Conservation (phyloP, 2,113 vertebrate genomes). For the Madoqua kirkii region DNA sequence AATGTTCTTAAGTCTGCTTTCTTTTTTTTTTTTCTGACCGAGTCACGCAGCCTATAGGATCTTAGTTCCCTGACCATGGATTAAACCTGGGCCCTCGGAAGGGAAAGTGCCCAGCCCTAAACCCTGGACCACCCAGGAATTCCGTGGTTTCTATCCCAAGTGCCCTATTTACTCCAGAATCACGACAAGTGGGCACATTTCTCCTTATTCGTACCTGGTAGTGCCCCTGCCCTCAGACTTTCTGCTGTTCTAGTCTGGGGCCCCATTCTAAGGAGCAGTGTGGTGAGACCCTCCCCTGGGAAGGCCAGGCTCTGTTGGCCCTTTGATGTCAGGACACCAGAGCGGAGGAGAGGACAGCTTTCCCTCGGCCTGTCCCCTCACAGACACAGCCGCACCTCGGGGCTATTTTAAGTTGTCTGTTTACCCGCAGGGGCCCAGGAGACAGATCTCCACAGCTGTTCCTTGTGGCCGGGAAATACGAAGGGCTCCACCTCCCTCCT, state of each 20-base stretch:
- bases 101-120: not conserved
- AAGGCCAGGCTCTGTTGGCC: not conserved
- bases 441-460: slow-evolving; percentile 40
- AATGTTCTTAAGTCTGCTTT: not conserved
- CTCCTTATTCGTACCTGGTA: not conserved
- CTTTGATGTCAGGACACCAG: not conserved
- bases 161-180: not conserved
- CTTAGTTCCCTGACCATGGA: not conserved
- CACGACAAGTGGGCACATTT: not conserved
- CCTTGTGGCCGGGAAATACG: not conserved
- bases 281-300: not conserved
- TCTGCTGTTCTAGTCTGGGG: not conserved
- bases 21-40: not conserved
- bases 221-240: not conserved
- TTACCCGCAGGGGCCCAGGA: slow-evolving; percentile 32
- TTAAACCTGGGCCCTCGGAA: not conserved
- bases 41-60: not conserved
- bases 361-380: not conserved
- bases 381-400: not conserved
- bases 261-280: not conserved
- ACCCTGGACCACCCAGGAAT: not conserved
- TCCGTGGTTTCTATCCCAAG: not conserved
- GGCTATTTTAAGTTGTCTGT: slow-evolving; percentile 63
- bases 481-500: not conserved
- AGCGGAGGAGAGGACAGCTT: not conserved